A percentile compares a stretch with the other conserved stretches of the same genome.
These are phyloP conservation scores for Chironomus tentans DNA, from an alignment of 2,888 invertebrate species.

Conservation along the genomic window DNA sequence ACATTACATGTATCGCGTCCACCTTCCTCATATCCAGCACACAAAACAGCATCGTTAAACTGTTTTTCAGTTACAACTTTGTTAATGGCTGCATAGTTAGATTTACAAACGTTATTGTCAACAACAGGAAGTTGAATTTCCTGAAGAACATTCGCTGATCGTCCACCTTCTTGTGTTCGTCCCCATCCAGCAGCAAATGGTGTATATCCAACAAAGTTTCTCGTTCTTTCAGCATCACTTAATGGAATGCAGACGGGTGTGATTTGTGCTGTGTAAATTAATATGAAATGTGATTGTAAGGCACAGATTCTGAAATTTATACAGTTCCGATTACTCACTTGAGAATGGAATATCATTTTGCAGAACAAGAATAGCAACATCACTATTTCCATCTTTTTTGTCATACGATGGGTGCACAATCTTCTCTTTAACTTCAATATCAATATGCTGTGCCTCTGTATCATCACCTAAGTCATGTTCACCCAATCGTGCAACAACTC, in stretches of 20 bases:
- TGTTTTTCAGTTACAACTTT: slow-evolving; percentile 35
- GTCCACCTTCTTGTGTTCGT: slow-evolving; percentile 45
- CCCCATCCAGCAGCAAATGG: slow-evolving; percentile 65
- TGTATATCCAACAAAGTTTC: slow-evolving; percentile 47
- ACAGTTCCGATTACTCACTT: slow-evolving; percentile 39
- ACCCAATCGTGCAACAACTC: slow-evolving; percentile 62
- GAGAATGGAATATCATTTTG: slow-evolving; percentile 48
- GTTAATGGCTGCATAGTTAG: slow-evolving; percentile 34
- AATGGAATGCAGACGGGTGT: slow-evolving; percentile 68
- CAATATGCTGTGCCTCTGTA: slow-evolving; percentile 48
- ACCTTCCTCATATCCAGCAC: slow-evolving; percentile 29
- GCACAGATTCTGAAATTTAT: no score
- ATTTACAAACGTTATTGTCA: slow-evolving; percentile 49
- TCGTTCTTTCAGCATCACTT: slow-evolving; percentile 45
- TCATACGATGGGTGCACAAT: slow-evolving; percentile 57
- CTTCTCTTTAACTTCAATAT: slow-evolving; percentile 50
- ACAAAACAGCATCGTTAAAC: slow-evolving; percentile 37
- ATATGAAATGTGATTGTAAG: no score
- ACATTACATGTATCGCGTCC: neutral
- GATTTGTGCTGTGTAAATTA: slow-evolving; percentile 45
- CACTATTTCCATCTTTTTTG: slow-evolving; percentile 53
- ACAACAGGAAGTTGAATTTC: slow-evolving; percentile 64
- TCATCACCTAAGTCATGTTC: slow-evolving; percentile 62
- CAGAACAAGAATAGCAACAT: slow-evolving; percentile 67
- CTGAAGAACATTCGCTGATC: slow-evolving; percentile 53